Base-by-base conservation (phyloP, 2,888 invertebrate genomes). In the Acholoe squamosa region DNA sequence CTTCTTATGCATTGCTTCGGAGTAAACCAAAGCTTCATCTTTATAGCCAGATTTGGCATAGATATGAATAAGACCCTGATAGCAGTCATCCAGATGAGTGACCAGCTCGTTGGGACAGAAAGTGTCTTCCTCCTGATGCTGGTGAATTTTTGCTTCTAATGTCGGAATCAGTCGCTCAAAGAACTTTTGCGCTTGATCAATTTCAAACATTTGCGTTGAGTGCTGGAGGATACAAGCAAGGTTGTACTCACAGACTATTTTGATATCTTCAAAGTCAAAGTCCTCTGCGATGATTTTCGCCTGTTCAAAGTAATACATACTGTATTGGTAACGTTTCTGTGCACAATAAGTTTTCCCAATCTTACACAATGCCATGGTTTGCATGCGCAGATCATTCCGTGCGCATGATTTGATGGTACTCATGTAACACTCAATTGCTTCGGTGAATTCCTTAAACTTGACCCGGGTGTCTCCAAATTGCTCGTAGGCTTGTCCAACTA, bases 391-490 rank as follows among this genome's bases (percentile, higher is more conserved):
- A 80, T 92, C 92, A 52, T 52, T 89, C 12, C 71, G 16, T 10
- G 77, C 28, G 76, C 91, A 91, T 12, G 88, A n/a, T 25, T 80
- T 19, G 52, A 91, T 31, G 89, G 92, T 91, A 0, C 84, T 86
- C 80, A 90, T 93, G 91, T 93, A 95, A 22, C 91, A 89, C 19
- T 90, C 91, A 7, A 94, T 91, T 10, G 95, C 95, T 51, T 91
- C 92, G 31, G 94, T 94, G 91, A 92, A 94, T 86, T 94, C 94
- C 43, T 92, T 92, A 77, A 94, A 93, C 67, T 93, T 84, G 93
- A 94, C 94, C 84, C 93, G 92, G 0, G 94, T 94, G 91, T 95
- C 95, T 5, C 94, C 95, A 31, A 94, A 90, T 94, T 94, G 94
- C 91, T 95, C 95, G 92, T 94, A 92, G 16, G 95, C 94, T 19